A percentile compares a stretch with the other conserved stretches of the same genome.
These are phyloP conservation scores for Crocodylus rhombifer DNA, from an alignment of 2,797 vertebrate genomes.

Conservation along the genomic window DNA sequence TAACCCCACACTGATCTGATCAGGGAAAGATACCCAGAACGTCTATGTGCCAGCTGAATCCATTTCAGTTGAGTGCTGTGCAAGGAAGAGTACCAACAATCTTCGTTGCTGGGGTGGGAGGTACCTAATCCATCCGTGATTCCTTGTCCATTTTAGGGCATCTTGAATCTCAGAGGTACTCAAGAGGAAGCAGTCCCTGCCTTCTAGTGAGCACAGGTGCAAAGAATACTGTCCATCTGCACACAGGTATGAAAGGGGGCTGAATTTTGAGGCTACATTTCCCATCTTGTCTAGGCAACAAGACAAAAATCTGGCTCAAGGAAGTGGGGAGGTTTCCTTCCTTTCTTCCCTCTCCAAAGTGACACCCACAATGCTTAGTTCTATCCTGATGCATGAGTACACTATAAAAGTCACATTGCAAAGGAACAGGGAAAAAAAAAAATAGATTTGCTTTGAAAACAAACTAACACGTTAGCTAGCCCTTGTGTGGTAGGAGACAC, in stretches of 20 bases:
- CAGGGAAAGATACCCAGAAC: neutral
- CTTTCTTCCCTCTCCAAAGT: neutral
- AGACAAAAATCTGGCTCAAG: neutral
- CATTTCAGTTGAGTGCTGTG: neutral
- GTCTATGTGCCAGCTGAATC: neutral
- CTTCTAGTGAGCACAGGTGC: neutral
- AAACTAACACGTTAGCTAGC: neutral
- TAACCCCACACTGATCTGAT: too few relatives aligned
- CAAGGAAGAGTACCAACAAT: too few relatives aligned
- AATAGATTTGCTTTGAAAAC: neutral
- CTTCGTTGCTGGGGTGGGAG: too few relatives aligned
- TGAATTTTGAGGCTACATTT: neutral
- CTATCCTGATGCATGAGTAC: neutral
- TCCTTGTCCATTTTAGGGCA: neutral
- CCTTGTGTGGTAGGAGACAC: neutral
- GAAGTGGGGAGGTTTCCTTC: neutral
- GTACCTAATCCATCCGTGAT: neutral
- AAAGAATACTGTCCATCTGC: neutral
- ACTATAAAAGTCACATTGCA: neutral
- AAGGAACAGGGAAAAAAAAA: neutral
- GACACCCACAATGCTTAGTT: neutral
- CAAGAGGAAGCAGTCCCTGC: neutral
- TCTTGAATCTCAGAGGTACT: neutral
- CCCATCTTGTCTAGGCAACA: neutral
- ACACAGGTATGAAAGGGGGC: neutral